These are phyloP conservation scores for Calosoma granatense DNA, from an alignment of 1,140 invertebrate genomes.

Conservation along the genomic window DNA sequence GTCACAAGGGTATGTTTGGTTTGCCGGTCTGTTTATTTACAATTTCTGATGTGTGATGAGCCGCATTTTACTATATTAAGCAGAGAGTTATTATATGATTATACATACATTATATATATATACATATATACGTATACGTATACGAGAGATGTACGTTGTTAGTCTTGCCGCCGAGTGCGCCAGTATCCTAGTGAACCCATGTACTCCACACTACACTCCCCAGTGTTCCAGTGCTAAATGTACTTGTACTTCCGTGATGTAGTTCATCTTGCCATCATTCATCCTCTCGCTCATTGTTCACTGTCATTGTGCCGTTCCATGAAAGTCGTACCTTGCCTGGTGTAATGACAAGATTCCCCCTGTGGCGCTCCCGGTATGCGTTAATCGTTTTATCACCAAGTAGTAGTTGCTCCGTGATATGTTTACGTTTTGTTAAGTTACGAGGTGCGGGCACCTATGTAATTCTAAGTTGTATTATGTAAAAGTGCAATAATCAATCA, in stretches of 20 bases:
- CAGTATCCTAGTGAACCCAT: neutral
- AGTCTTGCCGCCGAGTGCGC: neutral
- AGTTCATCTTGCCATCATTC: neutral
- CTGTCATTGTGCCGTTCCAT: neutral
- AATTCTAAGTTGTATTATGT: neutral
- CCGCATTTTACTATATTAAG: conserved; percentile 8
- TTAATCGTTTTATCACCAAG: conserved; percentile 4
- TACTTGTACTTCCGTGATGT: too few species aligned
- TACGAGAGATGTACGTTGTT: conserved; percentile 7
- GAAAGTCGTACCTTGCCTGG: neutral
- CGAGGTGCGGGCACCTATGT: conserved; percentile 6
- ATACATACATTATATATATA: neutral
- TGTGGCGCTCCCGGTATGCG: neutral
- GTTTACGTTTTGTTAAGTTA: neutral
- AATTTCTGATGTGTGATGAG: conserved; percentile 7
- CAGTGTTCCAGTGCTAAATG: too few species aligned
- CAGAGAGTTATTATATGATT: conserved; percentile 1
- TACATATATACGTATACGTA: conserved; percentile 3
- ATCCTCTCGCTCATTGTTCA: too few species aligned
- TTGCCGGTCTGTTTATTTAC: conserved; percentile 8
- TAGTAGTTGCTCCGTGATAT: conserved; percentile 5
- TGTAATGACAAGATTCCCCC: neutral
- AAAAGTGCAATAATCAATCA: neutral
- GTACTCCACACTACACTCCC: neutral
- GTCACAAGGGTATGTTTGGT: conserved; percentile 7